Evolutionary conservation across 2,113 vertebrate species (phyloP).

Genomic region (Mixornis gularis): DNA sequence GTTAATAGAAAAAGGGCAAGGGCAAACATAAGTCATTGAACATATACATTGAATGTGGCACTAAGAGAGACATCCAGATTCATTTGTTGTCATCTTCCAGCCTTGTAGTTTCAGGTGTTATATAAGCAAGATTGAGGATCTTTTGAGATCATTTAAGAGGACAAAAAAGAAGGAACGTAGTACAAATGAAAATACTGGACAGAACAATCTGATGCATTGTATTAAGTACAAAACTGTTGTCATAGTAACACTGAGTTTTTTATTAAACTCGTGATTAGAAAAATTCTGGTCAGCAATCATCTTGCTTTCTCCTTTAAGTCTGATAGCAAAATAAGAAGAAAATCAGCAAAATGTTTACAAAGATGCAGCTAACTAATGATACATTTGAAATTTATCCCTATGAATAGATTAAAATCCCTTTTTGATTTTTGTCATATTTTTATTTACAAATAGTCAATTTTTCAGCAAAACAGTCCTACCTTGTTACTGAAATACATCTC

Average conservation of each 20-base stretch:
- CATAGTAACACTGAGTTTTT: neutral
- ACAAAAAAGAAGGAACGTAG: neutral
- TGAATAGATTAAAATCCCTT: neutral
- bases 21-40: neutral
- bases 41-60: rapidly evolving
- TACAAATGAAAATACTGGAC: neutral
- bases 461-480: neutral
- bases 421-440: neutral
- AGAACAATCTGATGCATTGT: neutral
- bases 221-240: neutral
- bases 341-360: neutral
- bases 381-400: neutral
- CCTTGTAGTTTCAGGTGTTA: neutral
- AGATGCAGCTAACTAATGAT: neutral
- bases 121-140: neutral
- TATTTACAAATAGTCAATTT: neutral
- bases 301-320: neutral
- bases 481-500: neutral
- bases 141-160: neutral
- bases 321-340: neutral
- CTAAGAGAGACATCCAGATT: neutral
- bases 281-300: neutral
- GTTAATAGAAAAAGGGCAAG: neutral
- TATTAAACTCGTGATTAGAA: neutral
- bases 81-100: neutral